phyloP scores from a whole-genome alignment of 1,140 invertebrate species.

The Megalonaias nervosa region DNA sequence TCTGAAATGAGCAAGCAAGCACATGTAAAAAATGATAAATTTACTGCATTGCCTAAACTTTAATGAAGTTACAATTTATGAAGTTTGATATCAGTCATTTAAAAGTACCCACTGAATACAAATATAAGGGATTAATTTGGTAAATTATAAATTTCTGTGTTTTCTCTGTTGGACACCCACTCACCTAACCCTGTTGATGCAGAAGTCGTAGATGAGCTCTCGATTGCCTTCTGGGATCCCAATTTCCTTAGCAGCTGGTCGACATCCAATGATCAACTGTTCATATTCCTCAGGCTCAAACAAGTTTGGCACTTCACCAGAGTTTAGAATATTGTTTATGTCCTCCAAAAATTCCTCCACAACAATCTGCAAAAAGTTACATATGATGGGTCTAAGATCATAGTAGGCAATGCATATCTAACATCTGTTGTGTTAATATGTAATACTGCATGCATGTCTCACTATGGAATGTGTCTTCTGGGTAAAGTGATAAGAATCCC shows the following conservation, averaged over 20 bases:
- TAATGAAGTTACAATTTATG: too few relatives aligned
- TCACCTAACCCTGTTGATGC: slow-evolving; percentile 71
- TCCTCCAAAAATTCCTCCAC: slow-evolving; percentile 90
- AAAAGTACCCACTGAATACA: too few relatives aligned
- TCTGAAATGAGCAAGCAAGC: neutral
- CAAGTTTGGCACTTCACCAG: slow-evolving; percentile 71
- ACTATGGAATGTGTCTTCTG: too few relatives aligned
- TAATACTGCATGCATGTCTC: too few relatives aligned
- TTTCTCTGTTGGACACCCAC: neutral
- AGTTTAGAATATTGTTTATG: slow-evolving; percentile 85
- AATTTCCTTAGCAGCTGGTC: slow-evolving; percentile 80
- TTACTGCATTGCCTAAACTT: too few relatives aligned
- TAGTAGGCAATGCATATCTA: too few relatives aligned
- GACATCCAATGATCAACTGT: slow-evolving; percentile 81
- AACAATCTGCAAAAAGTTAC: slow-evolving; percentile 73
- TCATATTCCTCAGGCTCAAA: slow-evolving; percentile 87
- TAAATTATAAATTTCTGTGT: too few relatives aligned
- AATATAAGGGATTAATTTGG: too few relatives aligned
- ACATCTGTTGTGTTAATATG: too few relatives aligned
- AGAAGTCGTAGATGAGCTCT: slow-evolving; percentile 81
- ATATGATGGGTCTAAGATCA: neutral
- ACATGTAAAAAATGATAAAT: too few relatives aligned
- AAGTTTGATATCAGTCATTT: too few relatives aligned
- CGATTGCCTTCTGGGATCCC: slow-evolving; percentile 80
- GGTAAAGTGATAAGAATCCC: too few relatives aligned